Evolutionary conservation across 1,140 invertebrate species (phyloP).

Genomic region (Helicoverpa armigera): DNA sequence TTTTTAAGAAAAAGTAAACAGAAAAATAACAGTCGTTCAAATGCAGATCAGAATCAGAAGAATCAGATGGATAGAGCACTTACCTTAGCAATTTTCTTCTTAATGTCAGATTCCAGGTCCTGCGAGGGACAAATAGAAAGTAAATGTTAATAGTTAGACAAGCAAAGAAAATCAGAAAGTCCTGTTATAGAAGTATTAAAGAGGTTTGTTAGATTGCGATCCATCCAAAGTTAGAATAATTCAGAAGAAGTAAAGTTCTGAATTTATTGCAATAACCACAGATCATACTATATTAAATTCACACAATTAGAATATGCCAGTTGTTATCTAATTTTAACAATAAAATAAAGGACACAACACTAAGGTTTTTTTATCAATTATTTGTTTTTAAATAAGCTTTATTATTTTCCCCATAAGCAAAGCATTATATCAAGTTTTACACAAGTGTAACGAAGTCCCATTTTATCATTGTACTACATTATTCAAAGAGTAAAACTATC

Average conservation of each 20-base stretch:
- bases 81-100: constrained; percentile 45
- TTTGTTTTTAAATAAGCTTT: too few species aligned
- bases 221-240: constrained; percentile 42
- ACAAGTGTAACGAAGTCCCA: too few species aligned
- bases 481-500: too few species aligned
- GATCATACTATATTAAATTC: too few species aligned
- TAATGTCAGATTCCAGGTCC: constrained; percentile 44
- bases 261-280: not conserved
- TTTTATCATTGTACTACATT: too few species aligned
- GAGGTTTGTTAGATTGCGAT: constrained; percentile 42
- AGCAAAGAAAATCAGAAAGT: constrained; percentile 45
- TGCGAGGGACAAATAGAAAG: constrained; percentile 26
- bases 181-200: constrained; percentile 24
- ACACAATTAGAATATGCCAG: not conserved
- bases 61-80: not conserved
- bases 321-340: not conserved
- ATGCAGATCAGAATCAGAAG: too few species aligned
- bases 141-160: constrained; percentile 46
- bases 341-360: too few species aligned
- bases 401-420: too few species aligned
- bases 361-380: too few species aligned
- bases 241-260: not conserved
- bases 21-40: not conserved
- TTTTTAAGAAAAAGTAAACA: not conserved
- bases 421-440: too few species aligned